Evolutionary conservation across 1,140 invertebrate genomes (phyloP), one percentile per base, ranked within the genome.

Genomic region (Nephotettix cincticeps): DNA sequence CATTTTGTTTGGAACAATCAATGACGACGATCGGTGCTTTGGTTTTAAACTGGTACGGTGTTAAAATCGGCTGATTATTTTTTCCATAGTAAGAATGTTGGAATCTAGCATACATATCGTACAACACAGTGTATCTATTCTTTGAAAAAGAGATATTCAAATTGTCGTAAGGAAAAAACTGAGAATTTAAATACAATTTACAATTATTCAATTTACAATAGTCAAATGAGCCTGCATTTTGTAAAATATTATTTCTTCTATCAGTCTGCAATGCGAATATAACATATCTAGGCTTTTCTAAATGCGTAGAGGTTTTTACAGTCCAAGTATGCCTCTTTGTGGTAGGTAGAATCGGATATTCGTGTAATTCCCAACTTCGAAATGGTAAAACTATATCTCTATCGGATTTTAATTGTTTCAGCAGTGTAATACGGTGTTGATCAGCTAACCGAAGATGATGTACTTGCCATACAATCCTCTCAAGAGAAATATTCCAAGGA

Each of bases 321-420:
- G n/a, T n/a, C n/a, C n/a, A n/a, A n/a, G n/a, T n/a, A n/a, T n/a
- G n/a, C n/a, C n/a, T n/a, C n/a, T n/a, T n/a, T n/a, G n/a, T n/a
- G n/a, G n/a, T n/a, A n/a, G n/a, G n/a, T n/a, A n/a, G n/a, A n/a
- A n/a, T n/a, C n/a, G n/a, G n/a, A n/a, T n/a, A 43, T 43, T n/a
- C n/a, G n/a, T n/a, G n/a, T n/a, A n/a, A n/a, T n/a, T n/a, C n/a
- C n/a, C n/a, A n/a, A 43, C 40, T 43, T 9, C 40, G 40, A 43
- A 43, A 43, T 43, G 40, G 40, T 11, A 43, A 11, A n/a, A 43
- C n/a, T 9, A 43, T 43, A 11, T 43, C 40, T 43, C 40, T 43
- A n/a, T 43, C 40, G 21, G 47, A 54, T n/a, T 54, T 54, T 54
- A 54, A 6, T 21, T 54, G 47, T 54, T 54, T 54, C 19, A 54